Evolutionary conservation across 2,797 vertebrate genomes (phyloP).

Genomic region (Okamejei kenojei): DNA sequence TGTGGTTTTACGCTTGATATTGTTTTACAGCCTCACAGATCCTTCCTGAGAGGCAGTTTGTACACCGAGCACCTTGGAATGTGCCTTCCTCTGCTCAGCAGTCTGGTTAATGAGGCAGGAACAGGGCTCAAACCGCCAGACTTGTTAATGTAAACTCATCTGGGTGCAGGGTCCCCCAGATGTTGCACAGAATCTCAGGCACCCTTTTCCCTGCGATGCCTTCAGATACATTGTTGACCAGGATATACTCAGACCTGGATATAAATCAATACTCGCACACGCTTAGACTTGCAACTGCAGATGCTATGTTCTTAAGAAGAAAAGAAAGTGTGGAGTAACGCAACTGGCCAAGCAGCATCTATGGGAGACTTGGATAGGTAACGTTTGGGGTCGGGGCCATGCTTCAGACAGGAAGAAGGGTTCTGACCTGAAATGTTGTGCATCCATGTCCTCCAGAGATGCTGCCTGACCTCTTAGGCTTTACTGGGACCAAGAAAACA

Average conservation of each 20-base stretch:
- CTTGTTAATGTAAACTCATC: neutral
- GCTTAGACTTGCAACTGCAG: too few relatives aligned
- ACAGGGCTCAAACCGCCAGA: neutral
- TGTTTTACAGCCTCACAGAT: neutral
- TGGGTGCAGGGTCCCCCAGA: neutral
- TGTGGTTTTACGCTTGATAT: neutral
- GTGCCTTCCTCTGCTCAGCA: neutral
- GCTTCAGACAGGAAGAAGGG: too few relatives aligned
- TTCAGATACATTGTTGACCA: neutral
- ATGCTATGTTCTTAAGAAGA: too few relatives aligned
- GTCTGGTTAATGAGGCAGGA: neutral
- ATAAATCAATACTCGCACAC: neutral
- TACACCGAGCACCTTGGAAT: neutral
- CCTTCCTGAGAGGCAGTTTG: neutral
- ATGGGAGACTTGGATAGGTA: too few relatives aligned
- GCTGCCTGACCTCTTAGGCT: neutral
- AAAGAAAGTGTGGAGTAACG: too few relatives aligned
- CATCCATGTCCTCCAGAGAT: too few relatives aligned
- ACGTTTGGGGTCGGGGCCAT: too few relatives aligned
- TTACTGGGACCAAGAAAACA: neutral
- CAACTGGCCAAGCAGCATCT: too few relatives aligned
- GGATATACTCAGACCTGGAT: neutral
- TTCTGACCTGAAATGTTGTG: too few relatives aligned
- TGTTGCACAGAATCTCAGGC: neutral
- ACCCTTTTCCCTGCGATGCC: neutral